Evolutionary conservation across 2,888 invertebrate species (phyloP), one percentile per base, ranked within the genome.

Genomic region (Flexamia atlantica): DNA sequence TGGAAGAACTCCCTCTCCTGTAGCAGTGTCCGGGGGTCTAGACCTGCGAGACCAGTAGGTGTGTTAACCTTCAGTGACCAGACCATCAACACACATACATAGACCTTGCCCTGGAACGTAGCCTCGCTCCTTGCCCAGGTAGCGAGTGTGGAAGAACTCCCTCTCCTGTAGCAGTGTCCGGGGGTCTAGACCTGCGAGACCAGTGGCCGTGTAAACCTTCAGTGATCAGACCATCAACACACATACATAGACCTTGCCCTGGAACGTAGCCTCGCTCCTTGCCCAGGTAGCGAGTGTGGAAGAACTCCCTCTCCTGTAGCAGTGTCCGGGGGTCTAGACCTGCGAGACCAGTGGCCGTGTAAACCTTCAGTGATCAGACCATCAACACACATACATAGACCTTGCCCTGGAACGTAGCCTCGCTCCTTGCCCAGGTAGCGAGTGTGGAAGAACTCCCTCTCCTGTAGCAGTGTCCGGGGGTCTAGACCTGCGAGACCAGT

Each of bases 1-100:
- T 89, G 93, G 92, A 88, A 93, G 92, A 88, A 93, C 90, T 86
- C 87, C 28, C 87, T 74, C 84, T 88, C 88, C 74, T 88, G 88
- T 10, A 89, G 86, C 25, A 89, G 86, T 4, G 20, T 23, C 7
- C 20, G 53, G 4, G 20, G 2, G 23, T 5, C 5, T 23, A 53
- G 20, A 53, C 7, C 53, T 23, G n/a, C 20, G 7, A 4, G 20
- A 20, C 23, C 53, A 53, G 23, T 53, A 23, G 53, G 20, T 2
- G 20, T 5, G 23, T 53, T 23, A 53, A 53, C 46, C 46, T 46
- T 53, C 2, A 9, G 46, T 17, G 17, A 46, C 14, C 46, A 17
- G 12, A 14, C 14, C 46, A 14, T 14, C 46, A 12, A 14, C 46
- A 14, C 46, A 17, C 12, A 5, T 40, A 40, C 40, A 40, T 40